A percentile compares a stretch with the other conserved stretches of the same genome.
Evolutionary conservation across 2,113 vertebrate genomes (phyloP).

Genomic region (Coreoperca whiteheadi): DNA sequence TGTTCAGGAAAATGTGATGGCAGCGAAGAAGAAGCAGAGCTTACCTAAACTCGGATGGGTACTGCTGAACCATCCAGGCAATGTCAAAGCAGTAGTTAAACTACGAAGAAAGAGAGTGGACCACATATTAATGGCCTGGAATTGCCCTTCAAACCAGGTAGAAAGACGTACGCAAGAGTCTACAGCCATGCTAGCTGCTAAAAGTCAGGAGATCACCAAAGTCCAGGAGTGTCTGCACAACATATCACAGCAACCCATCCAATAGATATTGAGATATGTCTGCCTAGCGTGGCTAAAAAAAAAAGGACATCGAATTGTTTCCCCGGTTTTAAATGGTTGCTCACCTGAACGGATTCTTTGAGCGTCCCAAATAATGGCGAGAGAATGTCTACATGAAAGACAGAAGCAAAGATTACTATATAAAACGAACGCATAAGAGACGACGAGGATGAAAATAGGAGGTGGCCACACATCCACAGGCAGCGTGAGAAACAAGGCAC

Average conservation of each 20-base stretch:
- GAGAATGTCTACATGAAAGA: conserved; percentile 89
- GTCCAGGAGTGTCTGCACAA: not conserved
- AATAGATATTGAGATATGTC: not conserved
- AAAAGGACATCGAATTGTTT: not conserved
- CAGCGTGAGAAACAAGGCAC: not conserved
- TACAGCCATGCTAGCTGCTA: not conserved
- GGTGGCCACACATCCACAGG: not conserved
- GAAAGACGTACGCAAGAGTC: not conserved
- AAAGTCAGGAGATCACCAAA: not conserved
- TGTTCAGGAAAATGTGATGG: not conserved
- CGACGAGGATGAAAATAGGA: not conserved
- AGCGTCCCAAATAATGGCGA: conserved; percentile 96
- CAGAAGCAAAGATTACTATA: not conserved
- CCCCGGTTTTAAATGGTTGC: not conserved
- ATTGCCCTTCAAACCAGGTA: not conserved
- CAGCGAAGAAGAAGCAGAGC: conserved; percentile 18
- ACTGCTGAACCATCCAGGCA: conserved; percentile 93
- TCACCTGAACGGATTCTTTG: conserved; percentile 94
- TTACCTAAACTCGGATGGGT: conserved; percentile 93
- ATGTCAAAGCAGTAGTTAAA: conserved; percentile 99
- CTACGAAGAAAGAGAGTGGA: conserved; percentile 74
- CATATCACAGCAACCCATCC: not conserved
- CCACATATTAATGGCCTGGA: not conserved
- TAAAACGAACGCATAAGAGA: not conserved
- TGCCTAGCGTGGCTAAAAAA: not conserved